Conservation (phyloP, 1,140 invertebrate species). For the fruit fly (Drosophila melanogaster) region DNA sequence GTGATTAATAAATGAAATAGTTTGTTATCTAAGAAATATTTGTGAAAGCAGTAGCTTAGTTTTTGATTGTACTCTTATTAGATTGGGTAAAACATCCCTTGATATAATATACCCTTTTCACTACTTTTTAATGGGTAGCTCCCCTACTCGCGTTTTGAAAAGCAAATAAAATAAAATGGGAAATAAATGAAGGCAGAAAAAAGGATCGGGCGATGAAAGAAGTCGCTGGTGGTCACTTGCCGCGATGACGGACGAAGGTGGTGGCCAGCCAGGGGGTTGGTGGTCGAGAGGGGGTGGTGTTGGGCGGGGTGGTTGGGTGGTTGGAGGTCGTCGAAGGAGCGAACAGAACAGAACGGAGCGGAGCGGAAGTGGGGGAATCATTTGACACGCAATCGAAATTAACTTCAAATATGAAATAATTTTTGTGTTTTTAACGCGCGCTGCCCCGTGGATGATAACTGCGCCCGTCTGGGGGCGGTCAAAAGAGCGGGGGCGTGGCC, state of each 20-base stretch:
- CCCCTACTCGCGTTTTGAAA: neutral
- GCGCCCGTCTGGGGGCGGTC: constrained; percentile 34
- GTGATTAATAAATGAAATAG: too few species aligned
- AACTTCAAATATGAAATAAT: constrained; percentile 84
- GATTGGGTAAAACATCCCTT: too few species aligned
- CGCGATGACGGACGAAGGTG: constrained; percentile 13
- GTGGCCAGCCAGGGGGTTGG: neutral
- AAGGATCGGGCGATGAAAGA: constrained; percentile 38
- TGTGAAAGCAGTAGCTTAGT: too few species aligned
- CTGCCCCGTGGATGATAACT: constrained; percentile 35
- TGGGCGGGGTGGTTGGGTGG: neutral
- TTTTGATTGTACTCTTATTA: too few species aligned
- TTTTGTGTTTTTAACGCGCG: constrained; percentile 80
- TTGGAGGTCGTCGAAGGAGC: neutral
- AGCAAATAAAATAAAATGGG: constrained; percentile 23
- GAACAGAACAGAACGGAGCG: too few species aligned
- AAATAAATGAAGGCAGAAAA: constrained; percentile 19
- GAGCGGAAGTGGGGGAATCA: constrained; percentile 12
- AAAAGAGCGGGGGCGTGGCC: constrained; percentile 48
- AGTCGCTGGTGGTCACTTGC: constrained; percentile 26
- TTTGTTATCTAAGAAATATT: too few species aligned
- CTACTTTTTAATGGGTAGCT: neutral
- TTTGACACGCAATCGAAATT: constrained; percentile 82
- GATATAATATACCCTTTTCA: neutral
- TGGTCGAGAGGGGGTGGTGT: neutral